Conservation (phyloP, 2,113 vertebrate genomes). For the Orcinus orca region DNA sequence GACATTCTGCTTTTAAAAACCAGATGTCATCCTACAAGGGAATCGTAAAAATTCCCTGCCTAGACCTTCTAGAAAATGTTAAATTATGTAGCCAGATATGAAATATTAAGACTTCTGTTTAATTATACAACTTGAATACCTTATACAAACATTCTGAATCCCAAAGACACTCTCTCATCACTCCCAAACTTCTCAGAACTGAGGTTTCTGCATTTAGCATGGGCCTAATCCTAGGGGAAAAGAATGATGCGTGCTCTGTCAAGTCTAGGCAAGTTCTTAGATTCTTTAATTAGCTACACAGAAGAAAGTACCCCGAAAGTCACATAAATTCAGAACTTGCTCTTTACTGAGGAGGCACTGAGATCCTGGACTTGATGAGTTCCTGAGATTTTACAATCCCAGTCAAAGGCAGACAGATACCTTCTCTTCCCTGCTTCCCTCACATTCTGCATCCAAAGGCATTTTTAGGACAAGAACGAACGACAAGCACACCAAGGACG, state of each 20-base stretch:
- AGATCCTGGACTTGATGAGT: background rate
- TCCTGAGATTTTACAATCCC: background rate
- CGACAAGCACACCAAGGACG: background rate
- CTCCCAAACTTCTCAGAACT: background rate
- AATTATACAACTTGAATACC: background rate
- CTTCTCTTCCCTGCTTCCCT: background rate
- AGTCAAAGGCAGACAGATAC: background rate
- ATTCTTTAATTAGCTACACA: slow-evolving; percentile 16
- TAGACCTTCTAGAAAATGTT: background rate
- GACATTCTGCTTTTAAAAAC: background rate
- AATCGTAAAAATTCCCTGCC: background rate
- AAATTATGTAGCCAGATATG: background rate
- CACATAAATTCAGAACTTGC: background rate
- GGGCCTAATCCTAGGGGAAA: background rate
- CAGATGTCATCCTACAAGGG: background rate
- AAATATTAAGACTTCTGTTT: slow-evolving; percentile 4
- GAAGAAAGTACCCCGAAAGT: background rate
- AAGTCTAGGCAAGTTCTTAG: background rate
- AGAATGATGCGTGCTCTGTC: background rate
- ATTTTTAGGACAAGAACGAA: background rate
- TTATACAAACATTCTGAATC: background rate
- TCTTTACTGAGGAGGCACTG: background rate
- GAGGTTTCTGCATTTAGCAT: background rate
- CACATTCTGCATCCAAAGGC: background rate
- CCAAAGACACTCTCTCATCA: background rate